These are phyloP conservation scores for Chelonus insularis DNA, from an alignment of 1,140 invertebrate genomes.

Conservation along the genomic window DNA sequence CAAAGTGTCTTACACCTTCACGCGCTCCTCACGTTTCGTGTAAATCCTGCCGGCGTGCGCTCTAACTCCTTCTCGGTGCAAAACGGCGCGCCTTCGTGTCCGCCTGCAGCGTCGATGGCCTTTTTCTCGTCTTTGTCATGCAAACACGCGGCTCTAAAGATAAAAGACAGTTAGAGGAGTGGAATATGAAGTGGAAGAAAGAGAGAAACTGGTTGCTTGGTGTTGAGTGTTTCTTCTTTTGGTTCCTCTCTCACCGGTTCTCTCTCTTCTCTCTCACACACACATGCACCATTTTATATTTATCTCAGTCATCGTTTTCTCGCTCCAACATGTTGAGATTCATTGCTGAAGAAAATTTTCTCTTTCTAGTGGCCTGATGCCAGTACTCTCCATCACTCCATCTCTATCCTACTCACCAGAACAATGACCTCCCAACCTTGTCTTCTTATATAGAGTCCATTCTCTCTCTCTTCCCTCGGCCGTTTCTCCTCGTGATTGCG, in stretches of 20 bases:
- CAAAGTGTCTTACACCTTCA: no score
- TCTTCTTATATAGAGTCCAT: slow-evolving; percentile 37
- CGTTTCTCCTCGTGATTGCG: slow-evolving; percentile 4
- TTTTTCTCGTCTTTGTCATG: slow-evolving; percentile 35
- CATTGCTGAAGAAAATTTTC: background rate
- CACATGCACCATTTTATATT: no score
- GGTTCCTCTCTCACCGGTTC: slow-evolving; percentile 24
- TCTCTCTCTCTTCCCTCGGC: background rate
- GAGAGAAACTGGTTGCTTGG: slow-evolving; percentile 21
- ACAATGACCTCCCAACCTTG: slow-evolving; percentile 44
- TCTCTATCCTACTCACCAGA: slow-evolving; percentile 22
- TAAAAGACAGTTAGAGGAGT: slow-evolving; percentile 16
- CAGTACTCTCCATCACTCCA: slow-evolving; percentile 23
- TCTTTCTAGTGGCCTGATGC: slow-evolving; percentile 36
- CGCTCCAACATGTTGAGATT: background rate
- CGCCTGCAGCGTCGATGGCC: slow-evolving; percentile 27
- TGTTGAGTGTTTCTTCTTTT: slow-evolving; percentile 31
- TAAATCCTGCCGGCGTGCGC: background rate
- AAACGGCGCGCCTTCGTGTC: slow-evolving; percentile 4
- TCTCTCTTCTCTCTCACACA: slow-evolving; percentile 20
- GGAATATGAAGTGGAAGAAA: slow-evolving; percentile 26
- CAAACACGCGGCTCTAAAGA: slow-evolving; percentile 19
- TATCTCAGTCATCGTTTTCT: no score
- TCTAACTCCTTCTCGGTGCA: slow-evolving; percentile 6
- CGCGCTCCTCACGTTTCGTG: slow-evolving; percentile 5